Base-by-base conservation (phyloP, 2,797 vertebrate species). In the Oreortyx pictus region DNA sequence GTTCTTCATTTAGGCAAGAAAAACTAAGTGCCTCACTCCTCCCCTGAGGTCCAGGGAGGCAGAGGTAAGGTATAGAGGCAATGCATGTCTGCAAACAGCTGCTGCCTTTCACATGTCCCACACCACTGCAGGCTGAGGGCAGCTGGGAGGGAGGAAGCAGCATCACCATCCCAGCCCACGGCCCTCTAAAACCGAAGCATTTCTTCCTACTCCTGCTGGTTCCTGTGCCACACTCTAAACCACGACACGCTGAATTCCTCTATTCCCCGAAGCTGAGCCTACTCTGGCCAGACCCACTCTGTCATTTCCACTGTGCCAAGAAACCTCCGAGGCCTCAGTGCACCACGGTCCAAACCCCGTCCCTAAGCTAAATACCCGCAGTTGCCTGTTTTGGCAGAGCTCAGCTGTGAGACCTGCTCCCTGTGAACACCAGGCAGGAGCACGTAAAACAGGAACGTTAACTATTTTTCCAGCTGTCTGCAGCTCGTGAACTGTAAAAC, bases 401-500 rank as follows among this genome's bases (percentile, higher is more conserved):
- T 89, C 75, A 27, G 83, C 82, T 80, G 88, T 88, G 70, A 82
- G 91, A 64, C 73, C 90, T 77, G 90, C 86, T 95, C 90, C 72
- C 83, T 60, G 68, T n/a, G 7, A 71, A 54, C 44, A 25, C 88
- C 88, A 66, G 95, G 93, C 94, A 77, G 86, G 29, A 92, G 83
- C 86, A 60, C 13, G 54, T 85, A 49, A 62, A 89, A 60, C 86
- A 90, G 90, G 81, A 90, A 84, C 72, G 2, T 43, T 92, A 91
- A 94, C 86, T 93, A 10, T 82, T 93, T 94, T 92, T 80, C 84
- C 93, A 90, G 88, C 90, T 94, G 91, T 77, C 91, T 82, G 91
- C 37, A 89, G 75, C 88, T 90, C 78, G 15, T 0, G 0, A 44
- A 14, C 94, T 77, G 24, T 93, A 82, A 91, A 94, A 59, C 56